phyloP scores from a whole-genome alignment of 2,888 invertebrate genomes.

The Apodemia duryi region DNA sequence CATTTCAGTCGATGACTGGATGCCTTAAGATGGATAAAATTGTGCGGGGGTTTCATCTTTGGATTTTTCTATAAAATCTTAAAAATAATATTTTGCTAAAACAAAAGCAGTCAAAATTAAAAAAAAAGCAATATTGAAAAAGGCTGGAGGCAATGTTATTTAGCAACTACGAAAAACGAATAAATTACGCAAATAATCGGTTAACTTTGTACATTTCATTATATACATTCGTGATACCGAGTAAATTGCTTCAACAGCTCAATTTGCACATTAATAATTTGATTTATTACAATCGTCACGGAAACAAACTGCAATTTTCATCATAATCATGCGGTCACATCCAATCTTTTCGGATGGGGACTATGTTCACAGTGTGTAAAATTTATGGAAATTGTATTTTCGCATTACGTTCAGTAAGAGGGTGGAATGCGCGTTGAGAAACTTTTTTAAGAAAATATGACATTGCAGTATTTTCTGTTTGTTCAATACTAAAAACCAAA shows the following conservation, averaged over 20 bases:
- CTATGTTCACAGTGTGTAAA: constrained; percentile 72
- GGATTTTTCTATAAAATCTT: too few species aligned
- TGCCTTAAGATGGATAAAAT: too few species aligned
- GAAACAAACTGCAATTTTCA: constrained; percentile 35
- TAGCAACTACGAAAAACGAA: neutral
- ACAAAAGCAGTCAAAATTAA: too few species aligned
- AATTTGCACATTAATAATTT: constrained; percentile 13
- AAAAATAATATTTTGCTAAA: too few species aligned
- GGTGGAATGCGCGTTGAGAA: constrained; percentile 37
- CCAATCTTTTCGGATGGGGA: constrained; percentile 69
- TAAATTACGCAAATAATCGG: constrained; percentile 5
- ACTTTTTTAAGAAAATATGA: constrained; percentile 28
- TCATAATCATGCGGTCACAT: constrained; percentile 57
- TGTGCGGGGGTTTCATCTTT: too few species aligned
- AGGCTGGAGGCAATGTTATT: neutral
- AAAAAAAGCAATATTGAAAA: too few species aligned
- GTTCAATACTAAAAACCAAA: too few species aligned
- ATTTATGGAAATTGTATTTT: constrained; percentile 79
- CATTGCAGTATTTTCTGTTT: neutral
- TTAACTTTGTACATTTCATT: neutral
- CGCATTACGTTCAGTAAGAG: constrained; percentile 63
- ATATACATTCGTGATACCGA: neutral
- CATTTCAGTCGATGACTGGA: too few species aligned
- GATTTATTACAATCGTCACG: constrained; percentile 13
- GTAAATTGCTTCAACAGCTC: constrained; percentile 9